A percentile compares a stretch with the other conserved stretches of the same genome.
phyloP scores from a whole-genome alignment of 2,113 vertebrate species.

The Benitochromis conjunctus region DNA sequence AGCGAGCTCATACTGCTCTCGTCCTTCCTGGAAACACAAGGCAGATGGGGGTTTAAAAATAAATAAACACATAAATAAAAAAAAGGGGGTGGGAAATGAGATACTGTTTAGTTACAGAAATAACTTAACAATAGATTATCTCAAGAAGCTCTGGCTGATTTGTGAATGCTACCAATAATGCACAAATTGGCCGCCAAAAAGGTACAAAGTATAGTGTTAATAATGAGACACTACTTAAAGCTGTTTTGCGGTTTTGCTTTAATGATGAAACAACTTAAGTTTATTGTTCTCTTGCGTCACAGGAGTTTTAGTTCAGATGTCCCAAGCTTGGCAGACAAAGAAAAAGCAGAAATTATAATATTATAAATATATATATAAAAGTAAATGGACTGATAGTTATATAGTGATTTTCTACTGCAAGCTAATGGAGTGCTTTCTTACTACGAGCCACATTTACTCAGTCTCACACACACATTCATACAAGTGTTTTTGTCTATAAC shows the following conservation, averaged over 20 bases:
- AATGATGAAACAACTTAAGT: not conserved
- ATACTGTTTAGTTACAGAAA: not conserved
- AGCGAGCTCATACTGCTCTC: conserved; percentile 95
- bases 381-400: not conserved
- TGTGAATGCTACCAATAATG: not conserved
- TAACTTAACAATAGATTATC: not conserved
- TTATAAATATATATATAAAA: no score
- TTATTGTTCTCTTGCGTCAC: not conserved
- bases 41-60: not conserved
- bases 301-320: not conserved
- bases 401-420: not conserved
- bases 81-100: not conserved
- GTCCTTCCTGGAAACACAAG: conserved; percentile 78
- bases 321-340: not conserved
- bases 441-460: not conserved
- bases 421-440: not conserved
- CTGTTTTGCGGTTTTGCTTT: not conserved
- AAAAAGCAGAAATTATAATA: not conserved
- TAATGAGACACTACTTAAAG: not conserved
- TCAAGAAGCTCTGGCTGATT: not conserved
- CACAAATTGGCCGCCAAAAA: not conserved
- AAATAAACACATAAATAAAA: no score
- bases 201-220: not conserved
- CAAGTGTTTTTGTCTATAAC: not conserved
- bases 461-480: not conserved